Percentiles rank a stretch among this genome's conserved stretches.
Conservation (phyloP, 2,113 vertebrate species). For the Ellobius talpinus region DNA sequence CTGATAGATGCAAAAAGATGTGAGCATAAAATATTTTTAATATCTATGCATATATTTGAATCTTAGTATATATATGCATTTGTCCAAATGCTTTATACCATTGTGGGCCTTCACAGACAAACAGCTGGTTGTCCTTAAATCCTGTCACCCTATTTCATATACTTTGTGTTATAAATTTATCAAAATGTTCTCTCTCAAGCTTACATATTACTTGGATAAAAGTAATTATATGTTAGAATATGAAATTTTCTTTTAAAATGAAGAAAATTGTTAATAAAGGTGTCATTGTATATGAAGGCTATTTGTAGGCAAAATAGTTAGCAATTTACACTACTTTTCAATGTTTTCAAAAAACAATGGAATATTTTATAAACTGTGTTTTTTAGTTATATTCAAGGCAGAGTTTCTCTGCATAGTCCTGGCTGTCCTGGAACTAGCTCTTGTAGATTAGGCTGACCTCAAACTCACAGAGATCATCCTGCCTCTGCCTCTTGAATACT, state of each 20-base stretch:
- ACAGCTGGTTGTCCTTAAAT: background rate
- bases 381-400: too few species aligned
- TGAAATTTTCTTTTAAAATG: slow-evolving; percentile 49
- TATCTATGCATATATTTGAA: background rate
- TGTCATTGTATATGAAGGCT: background rate
- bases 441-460: too few species aligned
- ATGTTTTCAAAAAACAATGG: background rate
- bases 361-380: background rate
- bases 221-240: background rate
- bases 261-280: background rate
- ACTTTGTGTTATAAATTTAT: background rate
- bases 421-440: too few species aligned
- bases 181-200: background rate
- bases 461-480: too few species aligned
- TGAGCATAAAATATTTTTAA: background rate
- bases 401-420: too few species aligned
- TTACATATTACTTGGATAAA: background rate
- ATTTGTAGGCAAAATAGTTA: background rate
- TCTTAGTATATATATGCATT: background rate
- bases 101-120: slow-evolving; percentile 1
- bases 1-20: background rate
- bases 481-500: too few species aligned
- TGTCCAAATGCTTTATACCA: background rate
- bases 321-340: background rate
- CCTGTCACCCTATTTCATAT: background rate